phyloP scores from a whole-genome alignment of 2,113 vertebrate species.

The Oryzias javanicus region DNA sequence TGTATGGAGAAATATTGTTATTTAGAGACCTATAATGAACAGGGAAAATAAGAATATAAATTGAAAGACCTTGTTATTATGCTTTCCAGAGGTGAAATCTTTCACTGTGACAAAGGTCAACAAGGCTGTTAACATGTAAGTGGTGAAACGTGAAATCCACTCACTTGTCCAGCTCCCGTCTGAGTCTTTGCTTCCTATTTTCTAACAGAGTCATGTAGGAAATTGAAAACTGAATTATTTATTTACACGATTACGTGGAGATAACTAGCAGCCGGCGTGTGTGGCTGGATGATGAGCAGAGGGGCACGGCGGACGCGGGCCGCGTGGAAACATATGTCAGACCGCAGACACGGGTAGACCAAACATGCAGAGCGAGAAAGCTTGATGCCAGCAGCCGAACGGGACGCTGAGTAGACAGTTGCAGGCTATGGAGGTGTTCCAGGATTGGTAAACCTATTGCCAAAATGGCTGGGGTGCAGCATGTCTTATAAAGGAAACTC shows the following conservation, averaged over 20 bases:
- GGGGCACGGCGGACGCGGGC: neutral
- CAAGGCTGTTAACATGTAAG: neutral
- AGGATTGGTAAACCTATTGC: neutral
- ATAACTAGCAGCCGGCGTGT: constrained; percentile 7
- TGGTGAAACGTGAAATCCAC: constrained; percentile 22
- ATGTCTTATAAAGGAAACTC: neutral
- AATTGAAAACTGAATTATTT: neutral
- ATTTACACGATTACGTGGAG: constrained; percentile 25
- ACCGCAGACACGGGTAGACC: neutral
- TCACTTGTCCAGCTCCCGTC: neutral
- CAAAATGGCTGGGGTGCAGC: too few species aligned
- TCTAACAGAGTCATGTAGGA: constrained; percentile 14
- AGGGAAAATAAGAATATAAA: neutral
- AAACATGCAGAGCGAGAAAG: neutral
- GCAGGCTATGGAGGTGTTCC: neutral
- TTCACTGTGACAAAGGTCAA: constrained; percentile 16
- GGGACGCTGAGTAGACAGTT: neutral
- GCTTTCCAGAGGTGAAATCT: neutral
- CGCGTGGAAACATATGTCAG: constrained; percentile 13
- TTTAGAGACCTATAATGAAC: neutral
- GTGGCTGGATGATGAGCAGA: neutral
- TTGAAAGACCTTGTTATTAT: constrained; percentile 9
- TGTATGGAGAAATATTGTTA: neutral
- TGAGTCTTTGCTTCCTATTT: constrained; percentile 16
- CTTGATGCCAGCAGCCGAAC: constrained; percentile 15